These are phyloP conservation scores for Campoplex nolae DNA, from an alignment of 2,888 invertebrate genomes.

Conservation along the genomic window DNA sequence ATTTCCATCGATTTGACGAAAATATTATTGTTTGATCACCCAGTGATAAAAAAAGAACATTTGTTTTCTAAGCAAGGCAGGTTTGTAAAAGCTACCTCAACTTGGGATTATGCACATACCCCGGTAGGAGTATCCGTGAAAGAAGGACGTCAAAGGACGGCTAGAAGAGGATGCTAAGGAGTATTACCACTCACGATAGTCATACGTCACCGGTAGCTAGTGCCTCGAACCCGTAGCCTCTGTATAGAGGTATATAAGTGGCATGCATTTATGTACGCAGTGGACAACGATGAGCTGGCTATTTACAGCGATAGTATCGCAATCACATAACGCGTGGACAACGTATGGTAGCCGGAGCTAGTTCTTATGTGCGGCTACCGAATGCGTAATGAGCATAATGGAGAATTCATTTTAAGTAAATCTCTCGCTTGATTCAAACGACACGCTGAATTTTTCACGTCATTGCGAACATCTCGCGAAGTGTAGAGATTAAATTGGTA, in stretches of 20 bases:
- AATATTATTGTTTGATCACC: background rate
- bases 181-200: constrained; percentile 52
- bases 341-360: constrained; percentile 21
- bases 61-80: background rate
- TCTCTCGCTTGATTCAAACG: constrained; percentile 1
- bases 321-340: constrained; percentile 46
- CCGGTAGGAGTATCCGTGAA: constrained; percentile 2
- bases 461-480: background rate
- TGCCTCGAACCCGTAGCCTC: constrained; percentile 24
- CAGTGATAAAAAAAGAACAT: background rate
- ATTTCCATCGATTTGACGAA: background rate
- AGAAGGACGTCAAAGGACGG: constrained; percentile 20
- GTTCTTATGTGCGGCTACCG: constrained; percentile 38
- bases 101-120: constrained; percentile 16
- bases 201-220: constrained; percentile 51
- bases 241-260: constrained; percentile 17
- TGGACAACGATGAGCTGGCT: constrained; percentile 46
- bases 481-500: constrained; percentile 3
- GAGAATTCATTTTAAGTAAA: constrained; percentile 40
- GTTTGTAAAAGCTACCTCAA: background rate
- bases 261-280: constrained; percentile 38
- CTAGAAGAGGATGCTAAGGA: constrained; percentile 33
- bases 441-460: constrained; percentile 23
- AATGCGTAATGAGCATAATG: constrained; percentile 60
- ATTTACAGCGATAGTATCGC: constrained; percentile 58